phyloP scores from a whole-genome alignment of 2,113 vertebrate genomes.

The Pangasianodon hypophthalmus region DNA sequence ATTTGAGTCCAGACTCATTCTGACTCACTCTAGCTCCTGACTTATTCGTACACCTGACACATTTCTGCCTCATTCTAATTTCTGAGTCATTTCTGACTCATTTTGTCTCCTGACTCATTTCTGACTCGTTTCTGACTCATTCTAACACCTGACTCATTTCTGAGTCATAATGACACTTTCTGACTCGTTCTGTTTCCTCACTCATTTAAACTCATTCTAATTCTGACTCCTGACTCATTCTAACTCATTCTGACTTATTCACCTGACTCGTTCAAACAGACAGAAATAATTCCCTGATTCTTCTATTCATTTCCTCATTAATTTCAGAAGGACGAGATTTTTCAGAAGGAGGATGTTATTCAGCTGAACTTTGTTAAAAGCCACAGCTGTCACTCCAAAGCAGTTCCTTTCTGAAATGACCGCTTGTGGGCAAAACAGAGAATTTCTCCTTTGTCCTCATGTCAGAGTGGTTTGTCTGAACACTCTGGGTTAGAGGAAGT shows the following conservation, averaged over 20 bases:
- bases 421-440: not conserved
- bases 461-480: not conserved
- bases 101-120: not conserved
- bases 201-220: not conserved
- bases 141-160: not conserved
- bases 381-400: no score
- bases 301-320: not conserved
- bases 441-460: not conserved
- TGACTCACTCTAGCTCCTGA: not conserved
- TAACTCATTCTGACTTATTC: not conserved
- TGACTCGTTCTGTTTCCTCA: not conserved
- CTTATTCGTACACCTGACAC: not conserved
- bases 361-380: not conserved
- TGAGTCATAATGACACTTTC: no score
- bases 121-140: no score
- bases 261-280: not conserved
- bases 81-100: not conserved
- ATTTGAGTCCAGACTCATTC: not conserved
- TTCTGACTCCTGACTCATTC: not conserved
- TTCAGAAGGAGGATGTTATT: not conserved
- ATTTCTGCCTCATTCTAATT: not conserved
- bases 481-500: not conserved
- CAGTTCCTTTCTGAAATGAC: slow-evolving; percentile 1
- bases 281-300: not conserved
- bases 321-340: not conserved